Conservation (phyloP, 2,797 vertebrate species). For the Discoglossus pictus region DNA sequence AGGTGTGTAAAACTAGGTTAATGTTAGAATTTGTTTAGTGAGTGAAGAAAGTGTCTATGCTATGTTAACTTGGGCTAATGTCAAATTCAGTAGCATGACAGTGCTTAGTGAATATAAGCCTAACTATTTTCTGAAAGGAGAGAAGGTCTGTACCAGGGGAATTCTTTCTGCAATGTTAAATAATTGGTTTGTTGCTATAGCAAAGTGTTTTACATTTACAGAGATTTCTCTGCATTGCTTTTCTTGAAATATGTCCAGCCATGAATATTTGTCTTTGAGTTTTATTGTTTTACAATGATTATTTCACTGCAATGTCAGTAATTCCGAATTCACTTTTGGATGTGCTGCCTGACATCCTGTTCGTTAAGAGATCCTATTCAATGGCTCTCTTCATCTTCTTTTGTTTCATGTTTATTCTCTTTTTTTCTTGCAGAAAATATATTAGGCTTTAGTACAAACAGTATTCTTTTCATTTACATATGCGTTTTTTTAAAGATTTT, state of each 20-base stretch:
- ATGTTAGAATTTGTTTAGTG: background rate
- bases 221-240: slow-evolving; percentile 21
- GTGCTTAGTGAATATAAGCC: slow-evolving; percentile 17
- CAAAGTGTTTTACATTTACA: slow-evolving; percentile 38
- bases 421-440: slow-evolving; percentile 20
- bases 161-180: slow-evolving; percentile 35
- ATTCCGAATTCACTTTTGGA: slow-evolving; percentile 30
- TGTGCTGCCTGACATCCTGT: slow-evolving; percentile 18
- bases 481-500: slow-evolving; percentile 16
- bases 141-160: slow-evolving; percentile 24
- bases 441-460: slow-evolving; percentile 24
- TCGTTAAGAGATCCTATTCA: slow-evolving; percentile 13
- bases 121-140: slow-evolving; percentile 20
- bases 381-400: slow-evolving; percentile 8
- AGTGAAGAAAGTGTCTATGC: background rate
- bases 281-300: slow-evolving; percentile 34
- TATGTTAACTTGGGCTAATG: slow-evolving; percentile 2
- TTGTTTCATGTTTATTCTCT: slow-evolving; percentile 8
- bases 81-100: background rate
- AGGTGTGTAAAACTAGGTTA: background rate
- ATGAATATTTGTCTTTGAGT: slow-evolving; percentile 31
- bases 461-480: slow-evolving; percentile 34
- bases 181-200: slow-evolving; percentile 45
- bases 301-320: slow-evolving; percentile 29
- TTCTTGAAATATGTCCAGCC: slow-evolving; percentile 18